Conservation (phyloP, 2,113 vertebrate genomes). For the Nettapus auritus region DNA sequence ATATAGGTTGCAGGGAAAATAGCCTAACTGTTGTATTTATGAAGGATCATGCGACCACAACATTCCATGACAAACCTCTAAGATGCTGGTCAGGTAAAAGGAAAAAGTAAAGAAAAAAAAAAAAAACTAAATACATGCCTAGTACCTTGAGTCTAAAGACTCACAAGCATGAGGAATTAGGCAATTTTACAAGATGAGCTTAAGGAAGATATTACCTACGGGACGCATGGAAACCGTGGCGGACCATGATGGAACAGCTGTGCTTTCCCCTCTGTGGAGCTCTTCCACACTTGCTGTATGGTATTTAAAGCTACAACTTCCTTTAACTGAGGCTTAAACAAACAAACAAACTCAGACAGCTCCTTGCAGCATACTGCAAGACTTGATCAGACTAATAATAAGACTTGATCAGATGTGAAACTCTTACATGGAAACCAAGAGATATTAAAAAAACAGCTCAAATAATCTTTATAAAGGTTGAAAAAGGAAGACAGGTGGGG, state of each 20-base stretch:
- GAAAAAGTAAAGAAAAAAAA: background rate
- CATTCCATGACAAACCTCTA: background rate
- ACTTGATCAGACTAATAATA: slow-evolving; percentile 12
- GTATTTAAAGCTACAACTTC: slow-evolving; percentile 59
- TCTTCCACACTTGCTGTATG: background rate
- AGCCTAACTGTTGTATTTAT: background rate
- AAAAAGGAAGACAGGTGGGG: background rate
- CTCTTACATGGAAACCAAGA: background rate
- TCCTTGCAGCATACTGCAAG: background rate
- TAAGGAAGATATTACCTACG: slow-evolving; percentile 49
- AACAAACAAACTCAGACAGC: slow-evolving; percentile 29
- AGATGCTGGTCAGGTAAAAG: background rate
- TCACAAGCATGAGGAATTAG: slow-evolving; percentile 47
- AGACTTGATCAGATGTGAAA: slow-evolving; percentile 33
- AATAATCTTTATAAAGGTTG: slow-evolving; percentile 25
- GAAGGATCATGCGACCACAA: background rate
- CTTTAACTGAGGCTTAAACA: slow-evolving; percentile 59
- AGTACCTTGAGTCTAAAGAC: background rate
- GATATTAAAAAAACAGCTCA: slow-evolving; percentile 17
- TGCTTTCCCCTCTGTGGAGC: slow-evolving; percentile 27
- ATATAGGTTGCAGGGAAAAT: background rate
- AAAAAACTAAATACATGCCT: background rate
- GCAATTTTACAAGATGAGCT: slow-evolving; percentile 59
- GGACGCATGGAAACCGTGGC: slow-evolving; percentile 40
- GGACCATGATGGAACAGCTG: slow-evolving; percentile 58